Evolutionary conservation across 2,797 vertebrate species (phyloP).

Genomic region (Micromesistius poutassou): DNA sequence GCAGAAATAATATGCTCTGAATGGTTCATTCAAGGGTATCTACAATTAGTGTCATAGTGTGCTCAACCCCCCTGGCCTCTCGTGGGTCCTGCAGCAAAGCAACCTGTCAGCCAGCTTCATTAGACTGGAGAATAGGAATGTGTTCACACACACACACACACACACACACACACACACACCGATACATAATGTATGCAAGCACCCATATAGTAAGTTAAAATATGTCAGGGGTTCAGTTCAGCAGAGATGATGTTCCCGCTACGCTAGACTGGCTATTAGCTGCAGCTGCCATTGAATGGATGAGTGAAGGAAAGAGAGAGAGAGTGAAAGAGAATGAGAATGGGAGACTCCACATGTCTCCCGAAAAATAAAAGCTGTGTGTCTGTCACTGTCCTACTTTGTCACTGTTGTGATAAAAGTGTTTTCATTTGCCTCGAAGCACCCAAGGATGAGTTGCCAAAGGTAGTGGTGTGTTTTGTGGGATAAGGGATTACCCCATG

Average conservation of each 20-base stretch:
- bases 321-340: background rate
- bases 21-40: conserved; percentile 50
- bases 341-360: background rate
- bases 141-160: conserved; percentile 4
- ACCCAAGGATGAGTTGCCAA: background rate
- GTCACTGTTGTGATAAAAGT: background rate
- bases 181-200: background rate
- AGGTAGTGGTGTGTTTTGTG: background rate
- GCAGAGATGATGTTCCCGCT: conserved; percentile 8
- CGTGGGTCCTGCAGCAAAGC: conserved; percentile 39
- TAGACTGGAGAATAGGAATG: conserved; percentile 34
- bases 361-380: no score
- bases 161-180: background rate
- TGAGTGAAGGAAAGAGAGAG: background rate
- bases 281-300: conserved; percentile 34
- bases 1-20: conserved; percentile 46
- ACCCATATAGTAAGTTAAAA: conserved; percentile 18
- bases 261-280: conserved; percentile 8
- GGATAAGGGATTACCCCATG: background rate
- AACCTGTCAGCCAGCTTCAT: conserved; percentile 47
- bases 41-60: conserved; percentile 50
- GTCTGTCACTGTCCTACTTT: background rate
- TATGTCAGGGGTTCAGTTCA: conserved; percentile 43
- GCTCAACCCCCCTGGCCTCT: conserved; percentile 32
- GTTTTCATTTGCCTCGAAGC: background rate